phyloP scores from a whole-genome alignment of 2,797 vertebrate species.

The Esox masquinongy region DNA sequence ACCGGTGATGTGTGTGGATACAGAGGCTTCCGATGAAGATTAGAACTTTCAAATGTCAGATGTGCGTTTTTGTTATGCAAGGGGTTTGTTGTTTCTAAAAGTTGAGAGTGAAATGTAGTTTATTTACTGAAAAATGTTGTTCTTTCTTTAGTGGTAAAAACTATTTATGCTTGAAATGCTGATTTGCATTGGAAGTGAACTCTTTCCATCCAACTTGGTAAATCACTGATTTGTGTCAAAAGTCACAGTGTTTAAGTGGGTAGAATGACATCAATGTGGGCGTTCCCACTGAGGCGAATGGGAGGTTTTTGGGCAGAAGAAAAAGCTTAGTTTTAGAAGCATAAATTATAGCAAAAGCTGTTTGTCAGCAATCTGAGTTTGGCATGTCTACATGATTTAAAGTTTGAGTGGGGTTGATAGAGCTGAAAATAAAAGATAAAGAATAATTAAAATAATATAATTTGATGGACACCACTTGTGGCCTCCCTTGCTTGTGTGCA shows the following conservation, averaged over 20 bases:
- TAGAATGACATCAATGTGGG: neutral
- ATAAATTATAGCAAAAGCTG: too few species aligned
- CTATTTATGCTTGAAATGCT: neutral
- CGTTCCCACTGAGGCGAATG: too few species aligned
- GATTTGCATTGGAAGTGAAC: neutral
- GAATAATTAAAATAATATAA: too few species aligned
- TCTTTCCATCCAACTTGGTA: neutral
- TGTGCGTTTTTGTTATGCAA: neutral
- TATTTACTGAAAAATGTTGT: neutral
- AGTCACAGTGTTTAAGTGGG: neutral
- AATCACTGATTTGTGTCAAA: neutral
- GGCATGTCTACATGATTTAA: too few species aligned
- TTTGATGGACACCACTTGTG: too few species aligned
- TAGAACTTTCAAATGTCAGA: neutral
- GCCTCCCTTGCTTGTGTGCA: too few species aligned
- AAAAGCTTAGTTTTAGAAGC: too few species aligned
- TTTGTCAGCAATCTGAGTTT: too few species aligned
- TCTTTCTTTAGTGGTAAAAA: neutral
- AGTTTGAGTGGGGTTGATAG: too few species aligned
- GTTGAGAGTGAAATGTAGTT: neutral
- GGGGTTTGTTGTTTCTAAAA: neutral
- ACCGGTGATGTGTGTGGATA: slow-evolving; percentile 12
- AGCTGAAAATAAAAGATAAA: too few species aligned
- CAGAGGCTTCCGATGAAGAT: neutral
- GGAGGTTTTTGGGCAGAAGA: too few species aligned